Evolutionary conservation across 2,888 invertebrate genomes (phyloP).

Genomic region (Cerceris ruficornis): DNA sequence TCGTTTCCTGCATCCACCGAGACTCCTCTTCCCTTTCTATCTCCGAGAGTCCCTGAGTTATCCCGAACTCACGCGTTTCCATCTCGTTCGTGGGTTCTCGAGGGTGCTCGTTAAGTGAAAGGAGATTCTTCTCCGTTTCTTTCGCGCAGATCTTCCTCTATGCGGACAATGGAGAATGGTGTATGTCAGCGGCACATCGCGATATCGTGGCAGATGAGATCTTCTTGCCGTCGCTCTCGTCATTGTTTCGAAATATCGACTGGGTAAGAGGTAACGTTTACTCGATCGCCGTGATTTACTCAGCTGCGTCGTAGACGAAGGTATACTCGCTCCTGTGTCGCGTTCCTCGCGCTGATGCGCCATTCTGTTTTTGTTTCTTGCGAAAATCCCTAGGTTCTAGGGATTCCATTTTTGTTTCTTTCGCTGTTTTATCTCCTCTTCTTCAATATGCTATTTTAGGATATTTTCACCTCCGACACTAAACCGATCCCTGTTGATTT

Average conservation of each 20-base stretch:
- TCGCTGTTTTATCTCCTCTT: no score
- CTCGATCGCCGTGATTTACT: slow-evolving; percentile 23
- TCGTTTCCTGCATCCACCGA: background rate
- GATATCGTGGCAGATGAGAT: slow-evolving; percentile 6
- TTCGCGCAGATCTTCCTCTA: slow-evolving; percentile 32
- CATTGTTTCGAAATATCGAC: slow-evolving; percentile 38
- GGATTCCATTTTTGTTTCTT: no score
- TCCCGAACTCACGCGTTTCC: slow-evolving; percentile 15
- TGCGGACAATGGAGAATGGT: slow-evolving; percentile 47
- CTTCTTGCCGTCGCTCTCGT: slow-evolving; percentile 4
- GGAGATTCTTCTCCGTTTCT: slow-evolving; percentile 38
- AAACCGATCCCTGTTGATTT: no score
- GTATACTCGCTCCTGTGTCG: background rate
- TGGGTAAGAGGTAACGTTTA: slow-evolving; percentile 21
- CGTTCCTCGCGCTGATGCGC: background rate
- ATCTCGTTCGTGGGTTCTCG: slow-evolving; percentile 9
- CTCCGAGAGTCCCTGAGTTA: no score
- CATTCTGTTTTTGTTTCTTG: no score
- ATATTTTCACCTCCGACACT: no score
- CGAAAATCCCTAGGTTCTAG: no score
- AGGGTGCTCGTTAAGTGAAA: slow-evolving; percentile 42
- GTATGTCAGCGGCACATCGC: slow-evolving; percentile 14
- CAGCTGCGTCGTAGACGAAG: background rate
- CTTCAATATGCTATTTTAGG: no score
- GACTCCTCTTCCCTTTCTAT: background rate